Conservation (phyloP, 1,140 invertebrate genomes). For the Mycetomoellerius zeteki region DNA sequence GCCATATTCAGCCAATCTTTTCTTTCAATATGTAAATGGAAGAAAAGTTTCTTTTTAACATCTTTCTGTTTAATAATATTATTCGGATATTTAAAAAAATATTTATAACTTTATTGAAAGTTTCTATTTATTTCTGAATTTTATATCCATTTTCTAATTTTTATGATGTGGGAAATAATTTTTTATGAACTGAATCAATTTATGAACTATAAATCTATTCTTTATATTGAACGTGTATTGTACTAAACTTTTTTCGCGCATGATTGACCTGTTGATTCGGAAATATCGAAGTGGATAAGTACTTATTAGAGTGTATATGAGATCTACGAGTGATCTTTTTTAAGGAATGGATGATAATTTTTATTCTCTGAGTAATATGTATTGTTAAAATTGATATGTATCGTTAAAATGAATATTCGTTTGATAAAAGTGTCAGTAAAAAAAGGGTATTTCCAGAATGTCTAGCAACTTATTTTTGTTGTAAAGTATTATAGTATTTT, state of each 20-base stretch:
- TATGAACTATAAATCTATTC: background rate
- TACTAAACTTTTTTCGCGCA: background rate
- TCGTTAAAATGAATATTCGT: background rate
- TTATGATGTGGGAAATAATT: background rate
- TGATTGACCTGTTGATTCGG: slow-evolving; percentile 26
- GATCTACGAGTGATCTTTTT: background rate
- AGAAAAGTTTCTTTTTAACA: background rate
- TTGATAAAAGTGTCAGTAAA: background rate
- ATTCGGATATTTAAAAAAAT: background rate
- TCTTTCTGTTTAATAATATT: background rate
- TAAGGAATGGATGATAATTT: background rate
- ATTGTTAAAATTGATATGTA: background rate
- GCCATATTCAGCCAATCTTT: no score
- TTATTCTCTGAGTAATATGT: background rate
- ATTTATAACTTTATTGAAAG: background rate
- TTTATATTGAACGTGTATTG: background rate
- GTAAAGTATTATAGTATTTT: background rate
- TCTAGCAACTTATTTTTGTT: background rate
- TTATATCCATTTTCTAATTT: background rate
- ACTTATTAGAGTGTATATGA: no score
- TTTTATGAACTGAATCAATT: background rate
- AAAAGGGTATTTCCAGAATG: background rate
- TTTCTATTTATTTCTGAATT: background rate
- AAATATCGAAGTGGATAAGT: slow-evolving; percentile 23
- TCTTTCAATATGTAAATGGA: background rate